Evolutionary conservation across 2,113 vertebrate species (phyloP), one percentile per base, ranked within the genome.

Genomic region (Chamaea fasciata): DNA sequence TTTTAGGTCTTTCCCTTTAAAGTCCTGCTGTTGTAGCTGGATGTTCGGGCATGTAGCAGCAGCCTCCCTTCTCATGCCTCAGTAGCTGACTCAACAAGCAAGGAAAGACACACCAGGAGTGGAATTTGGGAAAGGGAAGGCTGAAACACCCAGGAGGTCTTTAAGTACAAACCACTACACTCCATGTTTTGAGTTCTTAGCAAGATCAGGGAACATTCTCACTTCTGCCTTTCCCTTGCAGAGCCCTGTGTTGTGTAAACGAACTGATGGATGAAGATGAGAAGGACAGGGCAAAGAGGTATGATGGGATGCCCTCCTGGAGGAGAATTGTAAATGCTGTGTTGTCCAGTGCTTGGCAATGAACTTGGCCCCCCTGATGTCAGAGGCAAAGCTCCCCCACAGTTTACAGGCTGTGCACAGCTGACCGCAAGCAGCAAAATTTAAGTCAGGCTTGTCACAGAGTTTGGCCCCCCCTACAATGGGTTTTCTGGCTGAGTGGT

Each of bases 281-380:
- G 95, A 99, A 99, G 96, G 99, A 99, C 97, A 98, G 98, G 96
- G 98, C 98, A 97, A 99, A 99, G 98, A 99, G 99, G 99, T 99
- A 98, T 8, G 87, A 44, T 15, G 37, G 55, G 31, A 20, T 50
- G 35, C 21, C 23, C 3, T n/a, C n/a, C 28, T 10, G 1, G 33
- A 30, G 65, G 13, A 35, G 55, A 60, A 27, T 0, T 74, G 23
- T 52, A 69, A 90, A 81, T 60, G 23, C 11, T 55, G 22, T 69
- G 47, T 44, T 87, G 35, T 65, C 20, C 5, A 3, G 22, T 63
- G 76, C 82, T 30, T 75, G 65, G 8, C 67, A 90, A 64, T 71
- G 39, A 80, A n/a, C 33, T 42, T 39, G 47, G 52, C 30, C 59
- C 35, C 57, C 18, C 63, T 77, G 74, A 12, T 83, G 82, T n/a